Conservation (phyloP, 2,888 invertebrate species). For the Epinotia ramella region DNA sequence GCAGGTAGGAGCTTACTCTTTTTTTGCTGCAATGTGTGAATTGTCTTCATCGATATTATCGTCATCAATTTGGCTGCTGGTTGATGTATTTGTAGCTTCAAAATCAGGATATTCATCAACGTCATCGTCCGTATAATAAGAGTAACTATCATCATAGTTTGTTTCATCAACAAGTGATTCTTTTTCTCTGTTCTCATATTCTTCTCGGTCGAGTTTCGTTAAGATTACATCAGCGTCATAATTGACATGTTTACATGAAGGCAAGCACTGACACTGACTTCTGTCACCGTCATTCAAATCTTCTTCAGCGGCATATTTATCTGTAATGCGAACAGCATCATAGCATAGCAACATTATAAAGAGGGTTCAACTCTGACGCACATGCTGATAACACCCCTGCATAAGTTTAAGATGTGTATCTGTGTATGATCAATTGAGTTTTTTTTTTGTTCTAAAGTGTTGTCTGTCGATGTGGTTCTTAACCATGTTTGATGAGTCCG, state of each 20-base stretch:
- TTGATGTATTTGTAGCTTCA: neutral
- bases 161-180: neutral
- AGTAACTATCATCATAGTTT: neutral
- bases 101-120: neutral
- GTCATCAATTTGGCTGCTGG: constrained; percentile 47
- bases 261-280: constrained; percentile 29
- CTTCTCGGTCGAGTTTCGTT: constrained; percentile 22
- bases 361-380: neutral
- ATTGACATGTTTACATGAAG: constrained; percentile 31
- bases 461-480: no score
- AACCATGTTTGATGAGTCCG: neutral
- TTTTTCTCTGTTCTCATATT: neutral
- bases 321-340: constrained; percentile 1
- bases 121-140: neutral
- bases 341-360: neutral
- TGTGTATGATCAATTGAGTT: no score
- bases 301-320: constrained; percentile 20
- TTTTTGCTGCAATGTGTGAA: neutral
- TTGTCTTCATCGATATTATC: no score
- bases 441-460: no score
- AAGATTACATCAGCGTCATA: constrained; percentile 39
- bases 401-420: no score
- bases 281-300: neutral
- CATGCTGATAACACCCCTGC: no score
- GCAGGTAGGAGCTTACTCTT: neutral